Percentiles rank a stretch among this genome's conserved stretches.
Conservation (phyloP, 2,888 invertebrate genomes). For the Sarcophaga carnaria region DNA sequence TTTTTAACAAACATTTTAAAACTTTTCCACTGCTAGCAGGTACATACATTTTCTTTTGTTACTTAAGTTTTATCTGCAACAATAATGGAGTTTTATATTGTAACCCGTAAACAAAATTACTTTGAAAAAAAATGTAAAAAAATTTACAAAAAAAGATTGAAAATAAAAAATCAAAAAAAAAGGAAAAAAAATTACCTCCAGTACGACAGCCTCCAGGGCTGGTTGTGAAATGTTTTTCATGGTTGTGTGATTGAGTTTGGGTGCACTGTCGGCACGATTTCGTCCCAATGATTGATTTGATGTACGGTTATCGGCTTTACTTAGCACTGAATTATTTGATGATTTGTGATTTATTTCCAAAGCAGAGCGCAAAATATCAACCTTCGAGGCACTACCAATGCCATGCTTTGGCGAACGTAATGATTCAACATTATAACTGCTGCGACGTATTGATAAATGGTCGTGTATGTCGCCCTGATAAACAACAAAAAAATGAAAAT, state of each 20-base stretch:
- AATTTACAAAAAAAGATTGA: not conserved
- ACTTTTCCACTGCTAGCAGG: conserved; percentile 10
- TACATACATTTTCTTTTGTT: conserved; percentile 9
- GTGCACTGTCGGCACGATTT: conserved; percentile 85
- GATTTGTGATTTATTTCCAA: conserved; percentile 86
- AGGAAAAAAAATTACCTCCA: conserved; percentile 82
- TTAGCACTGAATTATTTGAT: conserved; percentile 82
- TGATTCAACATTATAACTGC: conserved; percentile 82
- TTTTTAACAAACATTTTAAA: not conserved
- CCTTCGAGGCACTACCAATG: conserved; percentile 83
- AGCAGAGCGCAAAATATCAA: conserved; percentile 87
- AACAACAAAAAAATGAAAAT: conserved; percentile 18
- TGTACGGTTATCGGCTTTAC: conserved; percentile 82
- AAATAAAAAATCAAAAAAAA: conserved; percentile 5
- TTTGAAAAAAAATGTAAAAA: not conserved
- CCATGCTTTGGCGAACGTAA: conserved; percentile 76
- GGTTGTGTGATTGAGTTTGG: conserved; percentile 83
- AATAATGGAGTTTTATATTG: not conserved
- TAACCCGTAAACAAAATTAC: not conserved
- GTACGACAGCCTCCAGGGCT: conserved; percentile 83
- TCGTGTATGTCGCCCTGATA: conserved; percentile 81
- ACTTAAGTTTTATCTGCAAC: conserved; percentile 7
- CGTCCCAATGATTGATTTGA: conserved; percentile 84
- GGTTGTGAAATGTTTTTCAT: conserved; percentile 86
- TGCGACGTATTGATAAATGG: conserved; percentile 81